Evolutionary conservation across 2,113 vertebrate genomes (phyloP).

Genomic region (Melanostigma gelatinosum): DNA sequence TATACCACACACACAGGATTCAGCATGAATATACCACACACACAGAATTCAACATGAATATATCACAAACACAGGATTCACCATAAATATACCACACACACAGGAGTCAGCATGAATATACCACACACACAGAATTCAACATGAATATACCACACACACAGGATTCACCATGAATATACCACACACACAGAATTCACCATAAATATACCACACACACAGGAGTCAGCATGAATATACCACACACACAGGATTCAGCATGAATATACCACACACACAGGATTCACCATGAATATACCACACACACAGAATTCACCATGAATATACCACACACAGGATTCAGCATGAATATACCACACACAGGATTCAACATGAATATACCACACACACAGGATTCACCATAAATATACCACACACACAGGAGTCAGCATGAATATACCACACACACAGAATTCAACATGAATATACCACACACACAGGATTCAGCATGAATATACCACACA

Average conservation of each 20-base stretch:
- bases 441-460: too few species aligned
- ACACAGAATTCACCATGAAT: accelerated
- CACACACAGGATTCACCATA: not conserved
- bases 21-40: not conserved
- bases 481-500: accelerated
- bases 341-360: not conserved
- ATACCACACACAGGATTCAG: not conserved
- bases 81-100: accelerated
- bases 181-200: not conserved
- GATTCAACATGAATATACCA: not conserved
- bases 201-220: accelerated
- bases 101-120: not conserved
- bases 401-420: accelerated
- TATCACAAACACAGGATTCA: not conserved
- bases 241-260: not conserved
- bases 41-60: too few species aligned
- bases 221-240: not conserved
- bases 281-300: too few species aligned
- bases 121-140: accelerated
- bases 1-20: not conserved
- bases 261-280: too few species aligned
- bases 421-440: not conserved
- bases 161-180: too few species aligned
- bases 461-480: not conserved
- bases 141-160: not conserved